A percentile compares a stretch with the other conserved stretches of the same genome.
Evolutionary conservation across 2,113 vertebrate genomes (phyloP).

Genomic region (Psammodynastes pulverulentus): DNA sequence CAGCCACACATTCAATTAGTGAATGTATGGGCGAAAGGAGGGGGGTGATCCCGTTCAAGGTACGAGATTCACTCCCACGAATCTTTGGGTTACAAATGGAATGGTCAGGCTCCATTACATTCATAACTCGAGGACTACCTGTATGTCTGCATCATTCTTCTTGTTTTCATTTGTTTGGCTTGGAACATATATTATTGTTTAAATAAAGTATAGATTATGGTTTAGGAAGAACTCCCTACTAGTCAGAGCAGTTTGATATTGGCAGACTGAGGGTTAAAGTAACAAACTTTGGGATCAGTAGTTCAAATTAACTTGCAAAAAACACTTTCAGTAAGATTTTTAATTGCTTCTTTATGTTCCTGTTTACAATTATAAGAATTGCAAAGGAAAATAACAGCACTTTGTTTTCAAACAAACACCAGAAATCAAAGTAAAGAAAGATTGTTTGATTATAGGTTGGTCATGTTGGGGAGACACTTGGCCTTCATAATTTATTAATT

Average conservation of each 20-base stretch:
- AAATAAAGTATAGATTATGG: neutral
- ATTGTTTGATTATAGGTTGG: neutral
- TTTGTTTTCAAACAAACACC: conserved; percentile 17
- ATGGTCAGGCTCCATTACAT: too few relatives aligned
- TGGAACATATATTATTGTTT: neutral
- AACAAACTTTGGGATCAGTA: conserved; percentile 19
- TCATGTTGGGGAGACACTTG: neutral
- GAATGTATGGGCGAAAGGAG: too few relatives aligned
- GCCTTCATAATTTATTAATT: neutral
- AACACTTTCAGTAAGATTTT: neutral
- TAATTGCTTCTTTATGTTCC: neutral
- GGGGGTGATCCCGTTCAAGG: too few relatives aligned
- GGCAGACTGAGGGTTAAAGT: neutral
- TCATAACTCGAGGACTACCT: too few relatives aligned
- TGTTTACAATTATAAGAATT: conserved; percentile 16
- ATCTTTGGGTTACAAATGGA: too few relatives aligned
- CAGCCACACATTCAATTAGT: too few relatives aligned
- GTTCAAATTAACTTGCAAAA: conserved; percentile 23
- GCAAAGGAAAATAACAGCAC: neutral
- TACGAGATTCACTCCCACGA: too few relatives aligned
- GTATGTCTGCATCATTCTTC: neutral
- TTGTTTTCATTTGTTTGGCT: neutral
- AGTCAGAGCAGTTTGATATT: neutral
- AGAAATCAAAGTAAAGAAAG: neutral
- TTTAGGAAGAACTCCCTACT: neutral